These are phyloP conservation scores for Steatornis caripensis DNA, from an alignment of 2,113 vertebrate genomes.

Conservation along the genomic window DNA sequence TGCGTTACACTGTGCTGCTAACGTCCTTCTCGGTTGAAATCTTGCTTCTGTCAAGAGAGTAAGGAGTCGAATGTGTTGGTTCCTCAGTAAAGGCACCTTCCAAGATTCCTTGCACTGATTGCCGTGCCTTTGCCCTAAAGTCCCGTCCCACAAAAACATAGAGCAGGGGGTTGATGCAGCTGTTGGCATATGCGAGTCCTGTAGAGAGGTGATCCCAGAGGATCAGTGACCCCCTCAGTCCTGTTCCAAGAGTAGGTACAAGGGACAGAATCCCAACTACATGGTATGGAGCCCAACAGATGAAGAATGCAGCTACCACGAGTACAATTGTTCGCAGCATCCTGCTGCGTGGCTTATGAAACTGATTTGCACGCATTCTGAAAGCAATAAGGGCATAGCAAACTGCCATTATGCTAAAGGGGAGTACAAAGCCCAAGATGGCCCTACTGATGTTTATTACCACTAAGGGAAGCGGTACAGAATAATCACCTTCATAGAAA, in stretches of 20 bases:
- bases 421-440: constrained; percentile 76
- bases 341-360: constrained; percentile 48
- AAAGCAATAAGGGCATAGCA: constrained; percentile 70
- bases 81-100: constrained; percentile 76
- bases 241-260: background rate
- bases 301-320: constrained; percentile 70
- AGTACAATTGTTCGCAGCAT: constrained; percentile 55
- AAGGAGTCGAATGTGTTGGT: background rate
- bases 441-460: constrained; percentile 53
- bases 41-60: constrained; percentile 29
- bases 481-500: background rate
- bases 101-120: constrained; percentile 66
- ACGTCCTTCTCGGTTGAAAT: background rate
- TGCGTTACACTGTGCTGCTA: background rate
- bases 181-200: constrained; percentile 77
- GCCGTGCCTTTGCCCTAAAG: constrained; percentile 70
- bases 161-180: constrained; percentile 80
- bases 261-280: constrained; percentile 55
- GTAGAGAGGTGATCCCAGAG: constrained; percentile 65
- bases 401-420: constrained; percentile 61
- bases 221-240: background rate
- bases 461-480: background rate
- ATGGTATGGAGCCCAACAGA: constrained; percentile 83
- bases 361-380: background rate
- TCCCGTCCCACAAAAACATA: constrained; percentile 80